Percentiles rank a stretch among this genome's conserved stretches.
These are phyloP conservation scores for Troilus luridus DNA, from an alignment of 2,888 invertebrate species.

Conservation along the genomic window DNA sequence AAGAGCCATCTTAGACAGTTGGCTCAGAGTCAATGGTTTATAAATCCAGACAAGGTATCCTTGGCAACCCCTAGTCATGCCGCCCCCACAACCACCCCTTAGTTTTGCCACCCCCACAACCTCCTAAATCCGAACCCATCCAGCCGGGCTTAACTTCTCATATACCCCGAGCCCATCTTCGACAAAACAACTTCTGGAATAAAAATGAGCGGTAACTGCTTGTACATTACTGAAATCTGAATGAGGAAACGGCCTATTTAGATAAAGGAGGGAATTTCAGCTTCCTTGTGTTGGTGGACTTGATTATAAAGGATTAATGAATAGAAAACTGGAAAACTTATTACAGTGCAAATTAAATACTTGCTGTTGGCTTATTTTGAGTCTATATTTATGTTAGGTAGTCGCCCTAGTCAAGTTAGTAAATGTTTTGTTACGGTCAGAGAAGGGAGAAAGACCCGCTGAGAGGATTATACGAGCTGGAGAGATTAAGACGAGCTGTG, in stretches of 20 bases:
- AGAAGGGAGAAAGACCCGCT: too few species aligned
- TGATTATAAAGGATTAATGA: too few species aligned
- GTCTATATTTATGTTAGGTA: too few species aligned
- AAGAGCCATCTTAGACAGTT: constrained; percentile 9
- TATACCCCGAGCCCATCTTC: background rate
- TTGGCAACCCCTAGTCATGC: background rate
- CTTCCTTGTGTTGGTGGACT: background rate
- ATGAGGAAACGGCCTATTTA: background rate
- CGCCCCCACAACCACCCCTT: too few species aligned
- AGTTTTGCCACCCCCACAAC: background rate
- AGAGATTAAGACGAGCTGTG: too few species aligned
- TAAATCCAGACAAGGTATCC: constrained; percentile 9
- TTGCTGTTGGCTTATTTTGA: too few species aligned
- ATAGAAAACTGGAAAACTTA: too few species aligned
- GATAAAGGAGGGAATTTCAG: background rate
- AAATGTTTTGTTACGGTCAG: too few species aligned
- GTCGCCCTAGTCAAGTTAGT: too few species aligned
- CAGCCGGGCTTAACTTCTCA: background rate
- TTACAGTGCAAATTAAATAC: too few species aligned
- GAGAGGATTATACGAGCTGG: too few species aligned
- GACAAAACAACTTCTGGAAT: background rate
- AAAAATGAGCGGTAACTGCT: background rate
- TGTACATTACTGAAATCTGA: background rate
- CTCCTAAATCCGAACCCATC: background rate
- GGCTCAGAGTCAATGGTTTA: constrained; percentile 3